Base-by-base conservation (phyloP, 2,113 vertebrate species). In the Megaceryle maxima region DNA sequence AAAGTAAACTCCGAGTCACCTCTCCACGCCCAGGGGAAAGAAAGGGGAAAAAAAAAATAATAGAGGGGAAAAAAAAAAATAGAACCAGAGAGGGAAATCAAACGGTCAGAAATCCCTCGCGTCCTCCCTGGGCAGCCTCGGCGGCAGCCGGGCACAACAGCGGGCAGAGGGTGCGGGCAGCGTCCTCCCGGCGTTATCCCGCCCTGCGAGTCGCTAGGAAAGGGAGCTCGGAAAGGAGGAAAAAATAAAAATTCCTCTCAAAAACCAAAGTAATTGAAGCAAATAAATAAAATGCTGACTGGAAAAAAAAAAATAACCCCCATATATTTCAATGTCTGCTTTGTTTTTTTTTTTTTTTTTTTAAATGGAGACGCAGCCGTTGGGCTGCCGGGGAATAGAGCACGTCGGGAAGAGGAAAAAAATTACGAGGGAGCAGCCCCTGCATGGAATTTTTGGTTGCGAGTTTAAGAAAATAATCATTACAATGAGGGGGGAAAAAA, bases 1-100 rank as follows among this genome's bases (percentile, higher is more conserved):
- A 90, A 94, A 95, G 95, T 92, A 94, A 97, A 96, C 94, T 96
- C 78, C 73, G 86, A 95, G 89, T 97, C 95, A 95, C 95, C 95
- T 63, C 87, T 96, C 94, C 96, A 94, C 95, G 22, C 95, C 96
- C 93, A 95, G 81, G 62, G 89, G 88, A 92, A 86, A 88, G 43
- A 77, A 81, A 92, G 29, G 26, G 29, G 2, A 10, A 35, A 48
- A 48, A 35, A 59, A 35, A 59, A 46, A 33, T 31, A 29, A 26
- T 6, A 35, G 25, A 56, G 44, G 33, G 7, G 41, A 51, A 64
- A 28, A 33, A 25, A 62, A 37, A 33, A 5, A n/a, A 28, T 10
- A 60, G 21, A 87, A 67, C 21, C 87, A 91, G 59, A 31, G 60
- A 94, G 77, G 63, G 59, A 87, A 92, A 92, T 74, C 74, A 93